Percentiles rank a stretch among this genome's conserved stretches.
Conservation (phyloP, 2,797 vertebrate genomes). For the Protonibea diacanthus region DNA sequence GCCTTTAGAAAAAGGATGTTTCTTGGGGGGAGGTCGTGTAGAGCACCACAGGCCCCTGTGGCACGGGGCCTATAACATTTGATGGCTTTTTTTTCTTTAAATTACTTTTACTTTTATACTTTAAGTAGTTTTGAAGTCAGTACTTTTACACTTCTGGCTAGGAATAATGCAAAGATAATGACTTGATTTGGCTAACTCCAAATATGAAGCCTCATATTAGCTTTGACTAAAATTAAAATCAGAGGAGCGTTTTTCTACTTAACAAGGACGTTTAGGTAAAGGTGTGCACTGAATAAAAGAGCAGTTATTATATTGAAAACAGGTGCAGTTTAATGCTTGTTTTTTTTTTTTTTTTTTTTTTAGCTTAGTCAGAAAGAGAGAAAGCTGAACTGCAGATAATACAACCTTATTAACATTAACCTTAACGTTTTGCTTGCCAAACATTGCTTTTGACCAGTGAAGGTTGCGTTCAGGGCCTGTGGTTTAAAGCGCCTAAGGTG, state of each 20-base stretch:
- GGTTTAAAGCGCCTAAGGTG: constrained; percentile 5
- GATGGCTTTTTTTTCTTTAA: too few species aligned
- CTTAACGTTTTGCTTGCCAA: background rate
- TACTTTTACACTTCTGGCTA: too few species aligned
- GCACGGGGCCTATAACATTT: too few species aligned
- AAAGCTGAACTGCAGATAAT: background rate
- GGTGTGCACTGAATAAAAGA: background rate
- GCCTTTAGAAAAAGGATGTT: too few species aligned
- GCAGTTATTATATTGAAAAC: background rate
- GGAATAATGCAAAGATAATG: background rate
- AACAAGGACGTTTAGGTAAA: background rate
- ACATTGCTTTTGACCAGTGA: background rate
- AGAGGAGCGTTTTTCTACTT: too few species aligned
- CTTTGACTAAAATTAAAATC: background rate
- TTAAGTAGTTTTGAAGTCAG: too few species aligned
- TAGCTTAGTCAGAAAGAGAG: background rate
- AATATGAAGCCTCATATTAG: background rate
- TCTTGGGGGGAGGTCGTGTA: too few species aligned
- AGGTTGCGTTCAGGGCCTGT: background rate
- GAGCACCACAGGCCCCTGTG: too few species aligned
- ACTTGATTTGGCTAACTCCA: background rate
- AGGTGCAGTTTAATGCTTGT: background rate
- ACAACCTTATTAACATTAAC: too few species aligned
- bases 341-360: background rate
- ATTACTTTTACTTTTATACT: too few species aligned